These are phyloP conservation scores for Esox lucius DNA, from an alignment of 2,797 vertebrate species.

Conservation along the genomic window DNA sequence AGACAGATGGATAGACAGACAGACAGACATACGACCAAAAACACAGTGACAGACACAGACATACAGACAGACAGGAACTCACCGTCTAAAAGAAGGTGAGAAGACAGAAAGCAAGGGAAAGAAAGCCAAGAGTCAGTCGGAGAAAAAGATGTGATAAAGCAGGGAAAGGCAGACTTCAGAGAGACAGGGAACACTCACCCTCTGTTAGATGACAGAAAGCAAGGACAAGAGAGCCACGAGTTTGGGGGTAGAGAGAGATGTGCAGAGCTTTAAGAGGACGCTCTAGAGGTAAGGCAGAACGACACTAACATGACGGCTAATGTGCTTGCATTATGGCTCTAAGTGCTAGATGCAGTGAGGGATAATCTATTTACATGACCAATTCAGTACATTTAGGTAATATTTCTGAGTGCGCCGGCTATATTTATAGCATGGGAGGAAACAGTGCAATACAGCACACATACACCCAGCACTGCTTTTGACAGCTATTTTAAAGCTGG, in stretches of 20 bases:
- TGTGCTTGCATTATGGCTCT: constrained; percentile 52
- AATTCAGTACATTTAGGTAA: constrained; percentile 53
- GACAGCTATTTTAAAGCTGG: constrained; percentile 16
- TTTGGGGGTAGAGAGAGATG: background rate
- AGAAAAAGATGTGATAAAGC: constrained; percentile 22
- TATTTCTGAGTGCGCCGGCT: constrained; percentile 42
- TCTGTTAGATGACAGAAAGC: background rate
- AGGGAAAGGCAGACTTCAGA: constrained; percentile 11
- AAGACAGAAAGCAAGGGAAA: constrained; percentile 63
- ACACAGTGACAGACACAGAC: no score
- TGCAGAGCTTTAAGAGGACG: constrained; percentile 52
- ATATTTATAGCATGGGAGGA: constrained; percentile 45
- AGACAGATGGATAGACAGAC: background rate
- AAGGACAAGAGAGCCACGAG: background rate
- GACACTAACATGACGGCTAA: constrained; percentile 56
- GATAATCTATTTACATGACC: constrained; percentile 57
- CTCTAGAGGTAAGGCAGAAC: constrained; percentile 72
- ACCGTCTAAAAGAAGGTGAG: constrained; percentile 64
- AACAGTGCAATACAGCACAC: constrained; percentile 25
- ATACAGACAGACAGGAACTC: constrained; percentile 61
- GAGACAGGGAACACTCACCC: background rate
- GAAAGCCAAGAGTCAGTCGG: constrained; percentile 70
- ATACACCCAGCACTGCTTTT: background rate
- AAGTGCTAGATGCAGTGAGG: constrained; percentile 41
- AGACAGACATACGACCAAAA: background rate